Base-by-base conservation (phyloP, 2,113 vertebrate genomes). In the Pseudorasbora parva region DNA sequence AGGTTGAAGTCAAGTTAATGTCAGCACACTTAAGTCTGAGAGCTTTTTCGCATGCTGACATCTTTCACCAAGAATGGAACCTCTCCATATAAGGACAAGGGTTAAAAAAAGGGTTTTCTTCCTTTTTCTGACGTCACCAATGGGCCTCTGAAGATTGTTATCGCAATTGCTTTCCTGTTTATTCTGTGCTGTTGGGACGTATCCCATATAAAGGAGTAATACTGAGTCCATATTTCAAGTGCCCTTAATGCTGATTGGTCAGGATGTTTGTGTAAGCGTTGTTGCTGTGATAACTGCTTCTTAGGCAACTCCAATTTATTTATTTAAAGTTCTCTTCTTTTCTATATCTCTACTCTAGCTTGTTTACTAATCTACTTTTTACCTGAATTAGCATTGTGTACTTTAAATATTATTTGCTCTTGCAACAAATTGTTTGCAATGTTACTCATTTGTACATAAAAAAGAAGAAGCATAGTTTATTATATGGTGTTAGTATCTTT, bases 111-210 rank as follows among this genome's bases (percentile, higher is more conserved):
- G 78, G 83, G 66, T 21, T 45, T 56, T 84, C 88, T 93, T 91
- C 91, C 93, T 90, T 86, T 86, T 79, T 37, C 82, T 91, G 90
- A 93, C 89, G 86, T 93, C 91, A 92, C 62, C 78, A 86, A 79
- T 45, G 11, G 11, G 87, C 75, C 84, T 41, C 21, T 86, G 30
- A 82, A 90, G 92, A 93, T 92, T 86, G 86, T 89, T 91, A 93
- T 94, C 92, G 75, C 89, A 82, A 90, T 88, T 82, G 75, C 60
- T 85, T 93, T 94, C 94, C 94, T 94, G 94, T 94, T 94, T 93
- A 82, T 92, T 87, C 79, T 75, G 19, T 84, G 83, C 6, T 51
- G 72, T 80, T 74, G 80, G 77, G 69, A 84, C 86, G 74, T 75
- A 54, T 83, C 88, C 85, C 47, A 56, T 80, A 8, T 51, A 37